Conservation (phyloP, 1,140 invertebrate genomes). For the Drosophila carrolli region DNA sequence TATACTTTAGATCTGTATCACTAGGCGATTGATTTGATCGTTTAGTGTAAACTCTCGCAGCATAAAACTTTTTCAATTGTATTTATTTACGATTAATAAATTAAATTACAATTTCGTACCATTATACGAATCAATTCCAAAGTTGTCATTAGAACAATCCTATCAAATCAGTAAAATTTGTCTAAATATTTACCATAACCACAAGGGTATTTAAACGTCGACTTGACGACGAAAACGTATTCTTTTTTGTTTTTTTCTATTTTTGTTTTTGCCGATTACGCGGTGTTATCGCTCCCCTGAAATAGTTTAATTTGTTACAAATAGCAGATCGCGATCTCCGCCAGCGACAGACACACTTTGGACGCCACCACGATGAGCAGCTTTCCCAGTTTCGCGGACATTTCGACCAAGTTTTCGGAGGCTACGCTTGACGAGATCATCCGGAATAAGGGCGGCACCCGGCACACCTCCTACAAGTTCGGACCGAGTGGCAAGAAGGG, state of each 20-base stretch:
- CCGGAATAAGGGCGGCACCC: slow-evolving; percentile 74
- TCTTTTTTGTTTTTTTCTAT: neutral
- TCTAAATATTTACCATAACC: neutral
- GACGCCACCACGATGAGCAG: slow-evolving; percentile 38
- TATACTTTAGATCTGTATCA: no score
- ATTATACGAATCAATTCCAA: no score
- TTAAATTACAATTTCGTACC: no score
- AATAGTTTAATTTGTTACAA: slow-evolving; percentile 33
- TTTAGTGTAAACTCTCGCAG: no score
- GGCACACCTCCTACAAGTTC: slow-evolving; percentile 85
- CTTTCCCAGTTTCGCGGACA: slow-evolving; percentile 60
- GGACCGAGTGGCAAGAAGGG: slow-evolving; percentile 86
- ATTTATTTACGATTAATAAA: no score
- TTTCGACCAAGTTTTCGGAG: slow-evolving; percentile 85
- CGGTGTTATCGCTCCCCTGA: slow-evolving; percentile 27
- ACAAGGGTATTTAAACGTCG: neutral
- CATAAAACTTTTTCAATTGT: no score
- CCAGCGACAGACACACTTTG: slow-evolving; percentile 2
- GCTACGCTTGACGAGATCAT: slow-evolving; percentile 85
- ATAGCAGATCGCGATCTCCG: slow-evolving; percentile 16
- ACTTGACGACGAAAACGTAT: neutral
- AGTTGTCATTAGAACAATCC: no score
- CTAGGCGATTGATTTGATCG: no score
- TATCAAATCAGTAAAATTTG: no score
- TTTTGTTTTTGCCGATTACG: slow-evolving; percentile 9